Evolutionary conservation across 2,888 invertebrate species (phyloP).

Genomic region (Drosophila fulvimacula): DNA sequence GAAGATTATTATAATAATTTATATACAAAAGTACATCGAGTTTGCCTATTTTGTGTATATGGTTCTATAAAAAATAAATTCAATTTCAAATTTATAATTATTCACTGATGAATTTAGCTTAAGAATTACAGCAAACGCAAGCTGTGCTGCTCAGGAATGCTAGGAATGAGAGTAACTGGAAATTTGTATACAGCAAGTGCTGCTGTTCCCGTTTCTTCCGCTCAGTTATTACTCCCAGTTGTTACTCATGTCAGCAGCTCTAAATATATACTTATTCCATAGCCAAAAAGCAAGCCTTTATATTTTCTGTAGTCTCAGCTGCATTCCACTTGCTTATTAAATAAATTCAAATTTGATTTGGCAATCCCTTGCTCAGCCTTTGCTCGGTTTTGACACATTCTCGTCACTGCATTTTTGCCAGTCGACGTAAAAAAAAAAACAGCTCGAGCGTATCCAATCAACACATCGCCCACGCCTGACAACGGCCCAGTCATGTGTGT

Average conservation of each 20-base stretch:
- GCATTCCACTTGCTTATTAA: conserved; percentile 5
- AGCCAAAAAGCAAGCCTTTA: too few species aligned
- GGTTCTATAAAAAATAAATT: neutral
- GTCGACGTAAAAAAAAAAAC: conserved; percentile 11
- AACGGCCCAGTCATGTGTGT: conserved; percentile 49
- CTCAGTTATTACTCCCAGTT: too few species aligned
- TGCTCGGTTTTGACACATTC: neutral
- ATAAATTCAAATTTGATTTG: conserved; percentile 16
- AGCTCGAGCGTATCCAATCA: conserved; percentile 58
- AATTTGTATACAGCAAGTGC: too few species aligned
- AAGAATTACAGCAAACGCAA: too few species aligned
- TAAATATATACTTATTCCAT: too few species aligned
- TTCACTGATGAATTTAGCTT: too few species aligned
- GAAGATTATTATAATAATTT: too few species aligned
- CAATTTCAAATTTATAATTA: neutral
- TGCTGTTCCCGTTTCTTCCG: neutral
- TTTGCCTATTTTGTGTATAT: neutral
- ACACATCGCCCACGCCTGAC: conserved; percentile 48
- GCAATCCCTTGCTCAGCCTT: neutral
- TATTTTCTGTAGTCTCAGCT: neutral
- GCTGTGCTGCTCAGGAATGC: too few species aligned
- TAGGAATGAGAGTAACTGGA: too few species aligned
- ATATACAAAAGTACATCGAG: too few species aligned
- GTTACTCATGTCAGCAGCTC: too few species aligned
- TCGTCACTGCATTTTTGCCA: neutral